Evolutionary conservation across 2,797 vertebrate genomes (phyloP).

Genomic region (Aphelocoma californica): DNA sequence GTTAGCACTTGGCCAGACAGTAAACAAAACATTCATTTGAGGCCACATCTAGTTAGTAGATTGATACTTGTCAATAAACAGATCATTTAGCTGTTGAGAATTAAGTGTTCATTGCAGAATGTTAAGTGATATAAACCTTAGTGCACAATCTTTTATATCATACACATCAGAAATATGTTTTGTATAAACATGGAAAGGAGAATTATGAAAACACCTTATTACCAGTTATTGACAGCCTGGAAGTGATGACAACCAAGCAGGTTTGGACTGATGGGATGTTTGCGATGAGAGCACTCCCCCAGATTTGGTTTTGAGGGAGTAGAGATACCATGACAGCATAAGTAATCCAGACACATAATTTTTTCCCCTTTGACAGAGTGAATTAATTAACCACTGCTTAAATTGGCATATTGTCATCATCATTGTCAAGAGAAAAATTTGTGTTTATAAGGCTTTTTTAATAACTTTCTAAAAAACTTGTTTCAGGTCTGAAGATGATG

Average conservation of each 20-base stretch:
- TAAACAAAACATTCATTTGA: background rate
- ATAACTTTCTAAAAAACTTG: background rate
- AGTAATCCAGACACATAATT: background rate
- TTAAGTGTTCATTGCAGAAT: background rate
- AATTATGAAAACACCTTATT: conserved; percentile 20
- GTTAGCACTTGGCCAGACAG: background rate
- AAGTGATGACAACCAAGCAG: conserved; percentile 13
- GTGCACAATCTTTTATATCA: background rate
- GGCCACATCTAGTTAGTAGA: background rate
- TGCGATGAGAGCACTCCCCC: background rate
- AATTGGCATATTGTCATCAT: background rate
- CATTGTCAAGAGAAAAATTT: background rate
- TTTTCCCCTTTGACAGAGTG: background rate
- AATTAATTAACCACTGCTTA: background rate
- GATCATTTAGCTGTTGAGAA: background rate
- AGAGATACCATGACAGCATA: background rate
- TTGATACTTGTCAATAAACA: background rate
- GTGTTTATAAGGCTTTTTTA: background rate
- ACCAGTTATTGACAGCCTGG: conserved; percentile 31
- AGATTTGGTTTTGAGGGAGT: background rate
- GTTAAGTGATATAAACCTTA: background rate
- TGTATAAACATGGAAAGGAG: background rate
- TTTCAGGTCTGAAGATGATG: background rate
- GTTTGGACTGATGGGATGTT: background rate
- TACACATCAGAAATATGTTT: background rate